Evolutionary conservation across 1,140 invertebrate genomes (phyloP).

Genomic region (Hylaeus anthracinus): DNA sequence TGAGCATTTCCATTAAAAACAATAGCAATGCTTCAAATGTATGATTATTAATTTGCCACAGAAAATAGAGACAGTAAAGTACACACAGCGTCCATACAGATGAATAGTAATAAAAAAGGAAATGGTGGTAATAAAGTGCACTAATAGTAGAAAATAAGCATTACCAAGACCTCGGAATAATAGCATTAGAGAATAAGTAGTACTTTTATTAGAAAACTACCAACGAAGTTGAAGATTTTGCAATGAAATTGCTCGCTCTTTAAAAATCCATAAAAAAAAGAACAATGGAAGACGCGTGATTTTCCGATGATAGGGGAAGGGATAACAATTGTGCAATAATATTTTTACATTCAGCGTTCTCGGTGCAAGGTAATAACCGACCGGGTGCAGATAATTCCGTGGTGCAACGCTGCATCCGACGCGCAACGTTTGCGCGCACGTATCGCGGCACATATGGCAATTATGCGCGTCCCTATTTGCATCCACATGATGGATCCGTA

Average conservation of each 20-base stretch:
- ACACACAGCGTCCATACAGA: background rate
- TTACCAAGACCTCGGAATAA: background rate
- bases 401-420: constrained; percentile 29
- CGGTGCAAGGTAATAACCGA: constrained; percentile 1
- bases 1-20: background rate
- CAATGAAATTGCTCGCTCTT: background rate
- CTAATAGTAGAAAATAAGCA: constrained; percentile 5
- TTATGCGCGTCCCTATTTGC: background rate
- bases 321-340: background rate
- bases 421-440: background rate
- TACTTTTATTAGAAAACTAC: background rate
- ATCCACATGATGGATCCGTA: background rate
- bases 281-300: background rate
- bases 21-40: background rate
- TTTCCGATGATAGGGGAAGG: background rate
- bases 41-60: background rate
- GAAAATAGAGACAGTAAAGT: background rate
- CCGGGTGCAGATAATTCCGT: constrained; percentile 17
- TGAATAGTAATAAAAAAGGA: background rate
- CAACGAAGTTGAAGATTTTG: background rate
- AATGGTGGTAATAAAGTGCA: background rate
- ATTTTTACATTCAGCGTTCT: constrained; percentile 1
- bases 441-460: constrained; percentile 12
- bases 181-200: background rate
- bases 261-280: constrained; percentile 11